Conservation (phyloP, 1,140 invertebrate genomes). For the Helicoverpa armigera region DNA sequence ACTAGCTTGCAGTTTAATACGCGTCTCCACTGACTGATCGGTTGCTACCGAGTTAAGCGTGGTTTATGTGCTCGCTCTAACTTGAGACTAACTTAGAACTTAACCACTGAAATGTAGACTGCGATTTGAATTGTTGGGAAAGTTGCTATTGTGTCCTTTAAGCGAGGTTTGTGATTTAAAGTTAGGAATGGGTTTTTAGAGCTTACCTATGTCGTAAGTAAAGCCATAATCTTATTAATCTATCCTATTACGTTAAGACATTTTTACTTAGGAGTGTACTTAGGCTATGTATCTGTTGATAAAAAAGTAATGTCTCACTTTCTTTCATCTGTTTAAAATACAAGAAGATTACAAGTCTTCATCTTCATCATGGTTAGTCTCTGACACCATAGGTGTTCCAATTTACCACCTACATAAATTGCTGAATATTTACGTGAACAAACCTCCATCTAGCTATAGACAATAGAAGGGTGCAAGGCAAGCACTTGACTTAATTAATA, state of each 20-base stretch:
- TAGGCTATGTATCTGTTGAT: too few relatives aligned
- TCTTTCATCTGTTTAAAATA: too few relatives aligned
- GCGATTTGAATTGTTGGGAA: conserved; percentile 5
- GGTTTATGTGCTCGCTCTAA: conserved; percentile 2
- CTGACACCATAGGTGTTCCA: not conserved
- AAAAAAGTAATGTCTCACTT: too few relatives aligned
- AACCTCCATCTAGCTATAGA: not conserved
- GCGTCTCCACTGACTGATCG: conserved; percentile 37
- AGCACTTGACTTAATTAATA: conserved; percentile 28
- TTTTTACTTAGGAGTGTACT: too few relatives aligned
- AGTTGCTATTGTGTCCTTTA: not conserved
- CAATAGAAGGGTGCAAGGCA: not conserved
- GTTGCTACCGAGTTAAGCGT: not conserved
- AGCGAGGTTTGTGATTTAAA: not conserved
- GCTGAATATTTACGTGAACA: not conserved
- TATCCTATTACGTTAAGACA: too few relatives aligned
- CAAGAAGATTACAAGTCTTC: too few relatives aligned
- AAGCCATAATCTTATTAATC: too few relatives aligned
- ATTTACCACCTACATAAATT: not conserved
- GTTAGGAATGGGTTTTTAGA: not conserved
- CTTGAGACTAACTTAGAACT: conserved; percentile 10
- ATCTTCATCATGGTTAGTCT: too few relatives aligned
- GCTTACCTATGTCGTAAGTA: too few relatives aligned
- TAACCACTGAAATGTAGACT: conserved; percentile 1
- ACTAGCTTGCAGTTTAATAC: conserved; percentile 12